These are phyloP conservation scores for Tenthredo livida DNA, from an alignment of 2,888 invertebrate genomes.

Conservation along the genomic window DNA sequence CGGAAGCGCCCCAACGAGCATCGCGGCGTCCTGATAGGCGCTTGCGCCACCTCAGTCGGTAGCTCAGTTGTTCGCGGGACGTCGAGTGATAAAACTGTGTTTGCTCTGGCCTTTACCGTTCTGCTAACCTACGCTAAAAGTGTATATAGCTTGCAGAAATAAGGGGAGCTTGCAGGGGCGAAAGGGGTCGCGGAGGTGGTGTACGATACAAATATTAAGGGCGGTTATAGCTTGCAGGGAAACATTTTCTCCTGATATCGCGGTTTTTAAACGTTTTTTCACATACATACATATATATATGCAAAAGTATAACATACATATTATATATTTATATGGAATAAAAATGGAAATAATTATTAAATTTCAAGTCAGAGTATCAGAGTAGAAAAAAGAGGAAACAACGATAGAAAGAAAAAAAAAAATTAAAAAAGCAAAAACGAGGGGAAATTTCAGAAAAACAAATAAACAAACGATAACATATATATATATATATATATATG, in stretches of 20 bases:
- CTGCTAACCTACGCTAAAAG: conserved; percentile 35
- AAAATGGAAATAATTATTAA: neutral
- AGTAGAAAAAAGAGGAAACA: neutral
- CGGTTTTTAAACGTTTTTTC: neutral
- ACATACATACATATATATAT: neutral
- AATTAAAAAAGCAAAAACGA: neutral
- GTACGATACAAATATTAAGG: conserved; percentile 29
- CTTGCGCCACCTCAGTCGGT: conserved; percentile 44
- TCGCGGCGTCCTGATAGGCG: conserved; percentile 37
- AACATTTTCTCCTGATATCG: conserved; percentile 5
- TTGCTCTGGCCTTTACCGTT: conserved; percentile 44
- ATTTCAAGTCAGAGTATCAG: neutral
- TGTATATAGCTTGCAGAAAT: conserved; percentile 1
- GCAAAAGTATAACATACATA: neutral
- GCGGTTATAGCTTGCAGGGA: neutral
- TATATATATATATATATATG: too few relatives aligned
- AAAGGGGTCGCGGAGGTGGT: neutral
- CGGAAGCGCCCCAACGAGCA: conserved; percentile 44
- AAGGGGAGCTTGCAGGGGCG: neutral
- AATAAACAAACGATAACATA: neutral
- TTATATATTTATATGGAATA: neutral
- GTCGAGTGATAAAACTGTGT: conserved; percentile 48
- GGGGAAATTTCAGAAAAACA: neutral
- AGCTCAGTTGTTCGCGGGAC: conserved; percentile 51
- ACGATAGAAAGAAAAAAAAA: neutral